Conservation (phyloP, 2,797 vertebrate species). For the Alauda arvensis region DNA sequence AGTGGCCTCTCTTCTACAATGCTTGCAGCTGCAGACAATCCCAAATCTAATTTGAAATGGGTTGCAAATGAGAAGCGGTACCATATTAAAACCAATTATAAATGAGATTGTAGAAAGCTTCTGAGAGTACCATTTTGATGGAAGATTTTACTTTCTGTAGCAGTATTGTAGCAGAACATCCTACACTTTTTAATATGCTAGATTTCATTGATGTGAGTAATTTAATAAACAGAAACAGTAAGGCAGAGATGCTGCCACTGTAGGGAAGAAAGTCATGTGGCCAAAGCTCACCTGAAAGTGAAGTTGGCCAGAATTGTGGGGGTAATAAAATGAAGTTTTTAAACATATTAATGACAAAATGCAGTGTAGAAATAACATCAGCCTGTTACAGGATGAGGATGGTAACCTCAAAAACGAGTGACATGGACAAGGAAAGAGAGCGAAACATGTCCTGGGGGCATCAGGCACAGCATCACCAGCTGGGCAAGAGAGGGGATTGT, state of each 20-base stretch:
- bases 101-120: not conserved
- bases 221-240: not conserved
- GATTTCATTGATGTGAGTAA: not conserved
- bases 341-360: not conserved
- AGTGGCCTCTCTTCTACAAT: not conserved
- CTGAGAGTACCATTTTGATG: not conserved
- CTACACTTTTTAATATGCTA: not conserved
- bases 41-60: constrained; percentile 36
- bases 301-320: not conserved
- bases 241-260: not conserved
- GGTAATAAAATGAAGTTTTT: not conserved
- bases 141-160: not conserved
- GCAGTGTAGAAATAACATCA: not conserved
- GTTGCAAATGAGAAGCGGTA: constrained; percentile 29
- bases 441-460: too few species aligned
- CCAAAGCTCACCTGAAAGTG: not conserved
- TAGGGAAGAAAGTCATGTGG: accelerated
- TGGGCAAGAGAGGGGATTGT: not conserved
- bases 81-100: not conserved
- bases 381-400: too few species aligned
- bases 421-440: not conserved
- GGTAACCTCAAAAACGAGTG: not conserved
- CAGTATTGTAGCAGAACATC: not conserved
- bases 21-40: constrained; percentile 17
- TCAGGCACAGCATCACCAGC: not conserved